These are phyloP conservation scores for Calliopsis andreniformis DNA, from an alignment of 1,140 invertebrate genomes.

Conservation along the genomic window DNA sequence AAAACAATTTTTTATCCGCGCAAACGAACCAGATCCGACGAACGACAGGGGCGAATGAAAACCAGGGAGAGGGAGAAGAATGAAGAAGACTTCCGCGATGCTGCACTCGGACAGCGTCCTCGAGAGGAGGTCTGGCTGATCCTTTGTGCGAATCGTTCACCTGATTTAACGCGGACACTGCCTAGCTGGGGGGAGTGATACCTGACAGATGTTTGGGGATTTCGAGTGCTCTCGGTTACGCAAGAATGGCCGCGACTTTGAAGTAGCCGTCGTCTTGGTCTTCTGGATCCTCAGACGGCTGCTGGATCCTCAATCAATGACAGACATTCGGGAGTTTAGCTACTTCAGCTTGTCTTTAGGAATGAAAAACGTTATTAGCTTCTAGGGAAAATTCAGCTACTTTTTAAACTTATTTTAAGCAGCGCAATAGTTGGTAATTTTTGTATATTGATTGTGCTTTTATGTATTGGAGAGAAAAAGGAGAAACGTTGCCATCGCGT, in stretches of 20 bases:
- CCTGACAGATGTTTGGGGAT: conserved; percentile 79
- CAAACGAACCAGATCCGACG: not conserved
- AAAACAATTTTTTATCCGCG: conserved; percentile 18
- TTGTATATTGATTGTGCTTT: too few relatives aligned
- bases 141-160: conserved; percentile 69
- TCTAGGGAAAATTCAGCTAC: too few relatives aligned
- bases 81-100: conserved; percentile 46
- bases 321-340: too few relatives aligned
- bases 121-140: conserved; percentile 28
- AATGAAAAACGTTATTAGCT: too few relatives aligned
- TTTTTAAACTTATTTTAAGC: too few relatives aligned
- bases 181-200: conserved; percentile 75
- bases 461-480: too few relatives aligned
- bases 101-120: conserved; percentile 48
- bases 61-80: not conserved
- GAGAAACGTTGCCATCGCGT: too few relatives aligned
- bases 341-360: too few relatives aligned
- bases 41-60: not conserved
- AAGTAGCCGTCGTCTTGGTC: conserved; percentile 66
- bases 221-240: conserved; percentile 70
- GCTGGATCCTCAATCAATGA: conserved; percentile 38
- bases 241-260: conserved; percentile 69
- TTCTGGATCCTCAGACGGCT: conserved; percentile 52
- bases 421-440: too few relatives aligned
- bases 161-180: conserved; percentile 79